phyloP scores from a whole-genome alignment of 2,113 vertebrate species.

The Arizona elegans region DNA sequence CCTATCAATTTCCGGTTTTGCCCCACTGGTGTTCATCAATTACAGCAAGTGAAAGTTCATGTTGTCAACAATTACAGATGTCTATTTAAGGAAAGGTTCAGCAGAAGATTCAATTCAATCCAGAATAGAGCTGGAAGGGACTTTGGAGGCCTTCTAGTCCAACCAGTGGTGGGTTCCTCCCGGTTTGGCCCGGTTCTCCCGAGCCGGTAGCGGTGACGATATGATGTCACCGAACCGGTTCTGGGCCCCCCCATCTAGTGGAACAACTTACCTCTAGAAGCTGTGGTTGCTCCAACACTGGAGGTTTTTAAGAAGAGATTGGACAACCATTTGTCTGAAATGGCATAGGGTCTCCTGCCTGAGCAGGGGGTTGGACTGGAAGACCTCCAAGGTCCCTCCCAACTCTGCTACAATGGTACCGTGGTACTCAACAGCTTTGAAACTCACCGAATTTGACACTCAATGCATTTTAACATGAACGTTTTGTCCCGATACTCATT shows the following conservation, averaged over 20 bases:
- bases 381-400: not conserved
- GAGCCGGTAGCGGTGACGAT: too few species aligned
- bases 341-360: not conserved
- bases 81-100: not conserved
- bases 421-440: not conserved
- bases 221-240: too few species aligned
- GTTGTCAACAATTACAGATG: not conserved
- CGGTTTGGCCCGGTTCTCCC: too few species aligned
- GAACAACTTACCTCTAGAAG: not conserved
- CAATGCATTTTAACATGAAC: not conserved
- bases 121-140: not conserved
- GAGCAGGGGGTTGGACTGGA: not conserved
- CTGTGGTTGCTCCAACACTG: not conserved
- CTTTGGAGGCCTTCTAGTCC: not conserved
- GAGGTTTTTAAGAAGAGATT: not conserved
- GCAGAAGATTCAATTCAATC: accelerated
- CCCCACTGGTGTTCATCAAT: not conserved
- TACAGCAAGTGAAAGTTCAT: not conserved
- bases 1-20: not conserved
- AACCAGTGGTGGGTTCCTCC: too few species aligned
- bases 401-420: not conserved
- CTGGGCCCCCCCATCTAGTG: not conserved
- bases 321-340: not conserved
- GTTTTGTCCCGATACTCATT: not conserved
- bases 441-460: not conserved